A percentile compares a stretch with the other conserved stretches of the same genome.
Evolutionary conservation across 2,888 invertebrate species (phyloP).

Genomic region (Gibbula magus): DNA sequence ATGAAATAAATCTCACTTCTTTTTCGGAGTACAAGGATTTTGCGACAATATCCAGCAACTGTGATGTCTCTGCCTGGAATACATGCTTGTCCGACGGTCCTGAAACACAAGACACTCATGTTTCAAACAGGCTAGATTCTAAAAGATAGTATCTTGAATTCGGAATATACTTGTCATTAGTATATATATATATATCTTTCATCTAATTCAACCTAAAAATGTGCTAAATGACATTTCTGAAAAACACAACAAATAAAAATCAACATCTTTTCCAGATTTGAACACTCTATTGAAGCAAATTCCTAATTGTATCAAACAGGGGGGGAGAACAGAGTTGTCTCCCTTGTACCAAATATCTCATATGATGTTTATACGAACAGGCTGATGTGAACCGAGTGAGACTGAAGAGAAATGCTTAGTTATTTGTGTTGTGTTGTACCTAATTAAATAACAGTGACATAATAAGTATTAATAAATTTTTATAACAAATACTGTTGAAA

Average conservation of each 20-base stretch:
- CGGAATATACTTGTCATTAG: neutral
- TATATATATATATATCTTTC: neutral
- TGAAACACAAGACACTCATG: slow-evolving; percentile 39
- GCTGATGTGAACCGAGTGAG: too few relatives aligned
- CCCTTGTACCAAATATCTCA: too few relatives aligned
- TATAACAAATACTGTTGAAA: too few relatives aligned
- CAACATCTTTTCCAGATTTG: neutral
- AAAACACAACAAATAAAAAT: neutral
- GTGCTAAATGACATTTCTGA: neutral
- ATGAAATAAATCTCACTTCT: slow-evolving; percentile 80
- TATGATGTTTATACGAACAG: too few relatives aligned
- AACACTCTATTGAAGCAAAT: neutral
- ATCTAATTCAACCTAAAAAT: neutral
- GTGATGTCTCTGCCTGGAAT: slow-evolving; percentile 97
- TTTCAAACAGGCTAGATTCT: neutral
- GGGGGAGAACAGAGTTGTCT: too few relatives aligned
- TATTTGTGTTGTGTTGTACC: too few relatives aligned
- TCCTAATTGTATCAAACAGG: neutral
- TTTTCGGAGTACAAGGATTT: slow-evolving; percentile 97
- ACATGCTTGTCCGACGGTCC: slow-evolving; percentile 82
- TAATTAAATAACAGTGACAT: too few relatives aligned
- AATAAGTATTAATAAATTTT: too few relatives aligned
- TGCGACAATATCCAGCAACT: slow-evolving; percentile 97
- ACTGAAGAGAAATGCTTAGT: too few relatives aligned
- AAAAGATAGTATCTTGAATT: neutral